phyloP scores from a whole-genome alignment of 2,113 vertebrate genomes.

The Zapus hudsonius region DNA sequence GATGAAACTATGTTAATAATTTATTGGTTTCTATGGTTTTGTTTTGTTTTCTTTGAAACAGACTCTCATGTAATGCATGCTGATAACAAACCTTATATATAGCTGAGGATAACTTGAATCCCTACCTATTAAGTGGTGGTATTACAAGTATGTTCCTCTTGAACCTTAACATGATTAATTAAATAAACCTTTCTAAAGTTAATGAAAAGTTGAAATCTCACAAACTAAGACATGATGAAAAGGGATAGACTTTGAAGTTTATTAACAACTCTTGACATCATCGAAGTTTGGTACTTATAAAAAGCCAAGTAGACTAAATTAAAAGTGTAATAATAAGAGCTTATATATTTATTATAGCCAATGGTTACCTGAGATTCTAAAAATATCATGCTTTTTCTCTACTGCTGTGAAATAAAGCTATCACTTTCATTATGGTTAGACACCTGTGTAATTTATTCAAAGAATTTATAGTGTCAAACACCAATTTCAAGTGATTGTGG shows the following conservation, averaged over 20 bases:
- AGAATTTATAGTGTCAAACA: conserved; percentile 57
- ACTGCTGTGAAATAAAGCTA: conserved; percentile 43
- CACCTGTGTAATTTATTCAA: conserved; percentile 61
- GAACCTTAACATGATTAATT: not conserved
- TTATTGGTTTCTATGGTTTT: no score
- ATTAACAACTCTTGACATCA: not conserved
- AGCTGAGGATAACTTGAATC: no score
- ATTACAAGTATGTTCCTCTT: no score
- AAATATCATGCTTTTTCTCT: not conserved
- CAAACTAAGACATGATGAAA: not conserved
- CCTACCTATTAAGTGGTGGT: no score
- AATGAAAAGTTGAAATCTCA: not conserved
- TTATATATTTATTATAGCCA: not conserved
- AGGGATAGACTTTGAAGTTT: not conserved
- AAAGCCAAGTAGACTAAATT: not conserved
- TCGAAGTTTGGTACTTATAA: not conserved
- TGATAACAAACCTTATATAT: no score
- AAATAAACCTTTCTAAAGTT: not conserved
- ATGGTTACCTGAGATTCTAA: not conserved
- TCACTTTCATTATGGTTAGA: not conserved
- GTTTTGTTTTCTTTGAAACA: no score
- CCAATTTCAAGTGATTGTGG: conserved; percentile 55
- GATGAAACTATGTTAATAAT: no score
- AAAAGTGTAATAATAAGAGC: not conserved
- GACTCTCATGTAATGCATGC: no score